Base-by-base conservation (phyloP, 2,888 invertebrate species). In the Eledone cirrhosa region DNA sequence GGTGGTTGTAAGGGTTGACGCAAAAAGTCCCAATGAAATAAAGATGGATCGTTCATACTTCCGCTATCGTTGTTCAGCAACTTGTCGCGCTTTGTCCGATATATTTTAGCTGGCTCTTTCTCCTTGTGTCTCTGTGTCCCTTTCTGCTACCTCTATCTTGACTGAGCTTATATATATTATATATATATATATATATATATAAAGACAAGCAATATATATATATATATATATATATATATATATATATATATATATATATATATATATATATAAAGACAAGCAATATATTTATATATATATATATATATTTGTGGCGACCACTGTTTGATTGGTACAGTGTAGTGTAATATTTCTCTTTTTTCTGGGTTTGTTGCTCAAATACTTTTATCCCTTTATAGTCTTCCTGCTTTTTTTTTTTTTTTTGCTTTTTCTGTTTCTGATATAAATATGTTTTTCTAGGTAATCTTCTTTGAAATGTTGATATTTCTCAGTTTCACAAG, bases 21-120 rank as follows among this genome's bases (percentile, higher is more conserved):
- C 77, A 88, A 83, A 74, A 88, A 81, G 82, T 88, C 88, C 88
- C 88, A 88, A 78, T 88, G 88, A 82, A 88, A 87, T 79, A 86
- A 87, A 1, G 87, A 84, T 80, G 87, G 88, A 78, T 88, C 88
- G 79, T 88, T 88, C 88, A 88, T 88, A 41, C 31, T 69, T 33
- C 41, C 41, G 19, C 41, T 31, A 22, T 69, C 13, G 31, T 33
- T 72, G 27, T 16, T 63, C n/a, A 11, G n/a, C n/a, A 11, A 24
- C 27, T 11, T 63, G n/a, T 24, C 27, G n/a, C 11, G 31, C 4
- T 11, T 33, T 31, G 19, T 14, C 33, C 14, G 19, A 16, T 33
- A 13, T 69, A 16, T 31, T 31, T 33, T 5, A 33, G 22, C 33
- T 16, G 31, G 31, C 19, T 31, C 41, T 72, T 31, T 69, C 11